Evolutionary conservation across 2,797 vertebrate genomes (phyloP).

Genomic region (Chiloscyllium punctatum): DNA sequence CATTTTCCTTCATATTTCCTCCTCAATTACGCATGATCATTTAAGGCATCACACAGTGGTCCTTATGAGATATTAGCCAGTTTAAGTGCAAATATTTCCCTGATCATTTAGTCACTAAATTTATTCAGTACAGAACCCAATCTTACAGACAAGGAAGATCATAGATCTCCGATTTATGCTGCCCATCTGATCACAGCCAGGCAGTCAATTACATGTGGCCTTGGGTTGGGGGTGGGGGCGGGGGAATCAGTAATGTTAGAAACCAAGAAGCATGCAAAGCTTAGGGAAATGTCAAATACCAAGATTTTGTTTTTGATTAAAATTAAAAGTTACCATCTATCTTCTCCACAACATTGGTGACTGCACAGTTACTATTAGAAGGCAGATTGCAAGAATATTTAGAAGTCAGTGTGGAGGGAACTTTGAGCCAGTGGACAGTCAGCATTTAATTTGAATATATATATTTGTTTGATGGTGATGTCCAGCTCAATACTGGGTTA

Average conservation of each 20-base stretch:
- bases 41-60: no score
- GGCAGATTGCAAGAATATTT: not conserved
- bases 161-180: not conserved
- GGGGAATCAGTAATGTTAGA: not conserved
- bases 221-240: no score
- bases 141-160: not conserved
- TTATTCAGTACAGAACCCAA: not conserved
- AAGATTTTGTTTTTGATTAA: not conserved
- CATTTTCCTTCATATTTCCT: not conserved
- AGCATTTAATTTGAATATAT: not conserved
- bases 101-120: not conserved
- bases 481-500: not conserved
- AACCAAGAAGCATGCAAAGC: not conserved
- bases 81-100: not conserved
- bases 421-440: not conserved
- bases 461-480: not conserved
- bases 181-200: not conserved
- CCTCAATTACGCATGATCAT: not conserved
- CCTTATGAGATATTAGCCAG: not conserved
- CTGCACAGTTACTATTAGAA: not conserved
- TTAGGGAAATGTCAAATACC: not conserved
- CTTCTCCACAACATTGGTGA: not conserved
- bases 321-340: not conserved
- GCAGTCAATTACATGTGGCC: no score
- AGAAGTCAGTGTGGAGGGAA: not conserved